Evolutionary conservation across 2,888 invertebrate species (phyloP).

Genomic region (Lordiphosa andalusiaca): DNA sequence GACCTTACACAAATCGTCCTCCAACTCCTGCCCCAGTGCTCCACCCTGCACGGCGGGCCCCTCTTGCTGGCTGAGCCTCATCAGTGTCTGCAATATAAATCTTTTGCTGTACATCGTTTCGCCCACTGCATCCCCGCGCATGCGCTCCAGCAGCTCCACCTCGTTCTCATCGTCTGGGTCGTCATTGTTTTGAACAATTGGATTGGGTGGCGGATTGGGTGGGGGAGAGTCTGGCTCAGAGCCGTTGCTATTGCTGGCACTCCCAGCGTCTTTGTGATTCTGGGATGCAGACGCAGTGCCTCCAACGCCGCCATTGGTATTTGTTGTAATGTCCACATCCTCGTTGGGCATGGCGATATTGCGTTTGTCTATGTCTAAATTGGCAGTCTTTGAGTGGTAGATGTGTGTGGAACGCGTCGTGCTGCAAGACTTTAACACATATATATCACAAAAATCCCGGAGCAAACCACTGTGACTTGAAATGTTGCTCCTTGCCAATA

Average conservation of each 20-base stretch:
- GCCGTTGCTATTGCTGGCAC: conserved; percentile 19
- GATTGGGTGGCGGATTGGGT: no score
- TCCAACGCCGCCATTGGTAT: conserved; percentile 19
- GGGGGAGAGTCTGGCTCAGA: conserved; percentile 38
- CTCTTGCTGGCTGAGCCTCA: conserved; percentile 82
- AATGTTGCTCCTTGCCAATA: no score
- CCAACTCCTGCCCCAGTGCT: conserved; percentile 81
- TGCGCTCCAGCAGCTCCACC: conserved; percentile 67
- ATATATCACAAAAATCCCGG: no score
- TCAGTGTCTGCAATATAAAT: conserved; percentile 86
- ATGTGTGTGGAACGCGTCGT: neutral
- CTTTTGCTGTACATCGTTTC: conserved; percentile 89
- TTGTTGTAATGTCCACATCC: conserved; percentile 39
- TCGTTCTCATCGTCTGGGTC: conserved; percentile 55
- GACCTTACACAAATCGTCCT: conserved; percentile 87
- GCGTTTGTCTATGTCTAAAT: neutral
- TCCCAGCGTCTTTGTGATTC: conserved; percentile 16
- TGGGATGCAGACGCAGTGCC: conserved; percentile 13
- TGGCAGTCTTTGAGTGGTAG: neutral
- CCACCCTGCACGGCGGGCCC: conserved; percentile 5
- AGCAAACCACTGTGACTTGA: no score
- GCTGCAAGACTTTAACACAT: no score
- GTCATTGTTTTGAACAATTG: conserved; percentile 38
- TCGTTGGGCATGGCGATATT: conserved; percentile 49
- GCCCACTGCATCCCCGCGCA: conserved; percentile 90